Conservation (phyloP, 1,140 invertebrate species). For the Leptestheria dahalacensis region DNA sequence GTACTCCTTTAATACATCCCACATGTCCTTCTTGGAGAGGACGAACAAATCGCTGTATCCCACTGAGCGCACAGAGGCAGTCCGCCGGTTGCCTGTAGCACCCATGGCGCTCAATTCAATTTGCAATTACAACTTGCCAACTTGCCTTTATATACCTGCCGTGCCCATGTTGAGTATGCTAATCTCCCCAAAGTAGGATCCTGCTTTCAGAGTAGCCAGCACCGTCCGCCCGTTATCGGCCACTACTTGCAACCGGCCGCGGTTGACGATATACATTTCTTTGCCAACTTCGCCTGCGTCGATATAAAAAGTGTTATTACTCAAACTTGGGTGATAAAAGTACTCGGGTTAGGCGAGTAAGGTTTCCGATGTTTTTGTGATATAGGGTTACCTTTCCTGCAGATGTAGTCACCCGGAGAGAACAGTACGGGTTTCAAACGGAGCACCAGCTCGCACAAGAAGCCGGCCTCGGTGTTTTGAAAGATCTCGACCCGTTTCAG, state of each 20-base stretch:
- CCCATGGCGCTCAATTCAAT: too few species aligned
- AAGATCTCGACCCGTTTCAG: conserved; percentile 96
- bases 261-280: conserved; percentile 98
- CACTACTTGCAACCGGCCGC: conserved; percentile 88
- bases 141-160: conserved; percentile 55
- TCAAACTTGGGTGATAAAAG: conserved; percentile 5
- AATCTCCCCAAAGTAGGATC: conserved; percentile 99
- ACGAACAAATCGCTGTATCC: conserved; percentile 98
- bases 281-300: conserved; percentile 88
- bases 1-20: conserved; percentile 98
- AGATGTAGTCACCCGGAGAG: conserved; percentile 96
- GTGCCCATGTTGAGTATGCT: conserved; percentile 99
- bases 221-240: conserved; percentile 94
- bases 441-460: conserved; percentile 91
- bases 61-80: conserved; percentile 89
- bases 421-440: conserved; percentile 86
- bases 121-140: background rate
- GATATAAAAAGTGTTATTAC: conserved; percentile 12
- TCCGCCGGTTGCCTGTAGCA: conserved; percentile 88
- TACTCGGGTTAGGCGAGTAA: background rate
- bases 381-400: conserved; percentile 84
- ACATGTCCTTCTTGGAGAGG: conserved; percentile 97
- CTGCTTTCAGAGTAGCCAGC: conserved; percentile 86
- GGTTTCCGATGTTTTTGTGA: background rate
- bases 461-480: conserved; percentile 96